phyloP scores from a whole-genome alignment of 1,140 invertebrate genomes.

The Holotrichia oblita region DNA sequence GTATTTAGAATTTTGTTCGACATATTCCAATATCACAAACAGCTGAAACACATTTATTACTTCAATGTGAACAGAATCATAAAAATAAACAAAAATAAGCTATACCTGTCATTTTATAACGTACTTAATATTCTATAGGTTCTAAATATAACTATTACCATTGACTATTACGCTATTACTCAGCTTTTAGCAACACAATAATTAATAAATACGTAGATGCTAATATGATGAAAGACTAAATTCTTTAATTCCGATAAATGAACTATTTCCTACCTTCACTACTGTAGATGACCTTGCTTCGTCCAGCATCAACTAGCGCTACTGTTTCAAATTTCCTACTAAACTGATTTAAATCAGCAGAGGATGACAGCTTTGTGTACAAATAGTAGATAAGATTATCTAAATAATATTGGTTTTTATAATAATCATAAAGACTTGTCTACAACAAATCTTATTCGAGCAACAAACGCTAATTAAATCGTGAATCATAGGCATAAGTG shows the following conservation, averaged over 20 bases:
- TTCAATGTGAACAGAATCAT: not conserved
- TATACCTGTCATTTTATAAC: slow-evolving; percentile 36
- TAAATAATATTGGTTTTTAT: not conserved
- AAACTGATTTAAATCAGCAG: not conserved
- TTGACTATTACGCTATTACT: too few species aligned
- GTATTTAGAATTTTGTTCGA: slow-evolving; percentile 50
- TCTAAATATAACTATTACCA: slow-evolving; percentile 38
- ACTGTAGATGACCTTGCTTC: not conserved
- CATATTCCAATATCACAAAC: slow-evolving; percentile 33
- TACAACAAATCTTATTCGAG: not conserved
- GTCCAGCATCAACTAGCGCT: not conserved
- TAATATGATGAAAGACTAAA: not conserved
- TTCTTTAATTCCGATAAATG: not conserved
- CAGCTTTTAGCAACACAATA: not conserved
- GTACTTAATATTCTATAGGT: not conserved
- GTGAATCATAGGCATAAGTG: not conserved
- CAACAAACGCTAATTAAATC: not conserved
- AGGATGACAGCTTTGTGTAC: not conserved
- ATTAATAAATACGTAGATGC: not conserved
- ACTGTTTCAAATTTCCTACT: slow-evolving; percentile 17
- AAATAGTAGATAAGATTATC: not conserved
- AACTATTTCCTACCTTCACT: slow-evolving; percentile 38
- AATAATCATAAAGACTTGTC: not conserved
- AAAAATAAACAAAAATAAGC: slow-evolving; percentile 7
- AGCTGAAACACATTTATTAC: not conserved